These are phyloP conservation scores for Loripinus fragilis DNA, from an alignment of 2,888 invertebrate genomes.

Conservation along the genomic window DNA sequence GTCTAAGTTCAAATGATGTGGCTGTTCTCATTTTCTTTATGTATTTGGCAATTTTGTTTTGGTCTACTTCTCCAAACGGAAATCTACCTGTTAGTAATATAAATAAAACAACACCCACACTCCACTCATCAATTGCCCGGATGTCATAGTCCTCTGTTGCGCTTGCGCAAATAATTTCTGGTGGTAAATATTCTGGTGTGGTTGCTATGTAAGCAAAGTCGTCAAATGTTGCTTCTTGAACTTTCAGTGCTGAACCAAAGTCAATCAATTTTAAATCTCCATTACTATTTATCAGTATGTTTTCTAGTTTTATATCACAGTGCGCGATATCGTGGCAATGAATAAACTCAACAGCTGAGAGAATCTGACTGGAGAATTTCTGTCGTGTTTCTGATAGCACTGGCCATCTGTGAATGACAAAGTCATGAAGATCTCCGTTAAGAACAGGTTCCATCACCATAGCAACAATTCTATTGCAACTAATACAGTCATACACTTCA, in stretches of 20 bases:
- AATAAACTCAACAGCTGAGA: slow-evolving; percentile 53
- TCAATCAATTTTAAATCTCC: slow-evolving; percentile 53
- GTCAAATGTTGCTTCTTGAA: slow-evolving; percentile 51
- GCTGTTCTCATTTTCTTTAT: slow-evolving; percentile 54
- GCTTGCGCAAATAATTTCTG: slow-evolving; percentile 58
- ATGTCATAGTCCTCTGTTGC: slow-evolving; percentile 55
- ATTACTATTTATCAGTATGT: slow-evolving; percentile 39
- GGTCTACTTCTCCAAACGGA: slow-evolving; percentile 59
- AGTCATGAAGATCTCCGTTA: slow-evolving; percentile 51
- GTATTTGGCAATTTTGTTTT: slow-evolving; percentile 52
- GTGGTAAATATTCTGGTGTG: slow-evolving; percentile 60
- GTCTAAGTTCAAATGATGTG: slow-evolving; percentile 46
- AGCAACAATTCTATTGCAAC: slow-evolving; percentile 48
- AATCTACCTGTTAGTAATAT: slow-evolving; percentile 56
- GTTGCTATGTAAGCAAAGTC: slow-evolving; percentile 58
- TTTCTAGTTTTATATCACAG: slow-evolving; percentile 61
- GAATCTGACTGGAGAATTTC: slow-evolving; percentile 36
- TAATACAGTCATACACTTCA: slow-evolving; percentile 50
- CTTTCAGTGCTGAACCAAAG: slow-evolving; percentile 54
- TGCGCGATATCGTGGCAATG: slow-evolving; percentile 53
- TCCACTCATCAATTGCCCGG: slow-evolving; percentile 61
- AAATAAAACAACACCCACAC: slow-evolving; percentile 56
- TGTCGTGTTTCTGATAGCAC: slow-evolving; percentile 38
- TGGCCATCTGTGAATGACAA: slow-evolving; percentile 46
- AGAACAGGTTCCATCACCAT: slow-evolving; percentile 48